A percentile compares a stretch with the other conserved stretches of the same genome.
Conservation (phyloP, 1,140 invertebrate species). For the Pseudomyrmex pallidus region DNA sequence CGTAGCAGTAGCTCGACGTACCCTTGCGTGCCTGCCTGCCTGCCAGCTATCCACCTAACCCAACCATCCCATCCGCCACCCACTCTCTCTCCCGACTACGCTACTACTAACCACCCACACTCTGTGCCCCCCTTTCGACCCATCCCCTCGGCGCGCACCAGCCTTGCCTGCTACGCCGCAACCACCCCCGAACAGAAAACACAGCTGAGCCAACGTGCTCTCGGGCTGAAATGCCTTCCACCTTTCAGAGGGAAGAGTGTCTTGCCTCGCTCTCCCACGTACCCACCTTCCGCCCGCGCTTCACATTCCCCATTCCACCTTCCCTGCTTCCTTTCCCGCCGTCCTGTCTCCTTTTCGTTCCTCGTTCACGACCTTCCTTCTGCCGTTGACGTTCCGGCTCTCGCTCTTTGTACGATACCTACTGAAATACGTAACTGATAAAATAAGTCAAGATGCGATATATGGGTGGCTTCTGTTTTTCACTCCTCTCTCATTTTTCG, state of each 20-base stretch:
- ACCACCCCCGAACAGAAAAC: slow-evolving; percentile 81
- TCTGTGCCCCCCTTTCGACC: slow-evolving; percentile 71
- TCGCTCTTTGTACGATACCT: slow-evolving; percentile 39
- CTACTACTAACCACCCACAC: slow-evolving; percentile 71
- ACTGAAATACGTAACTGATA: slow-evolving; percentile 65
- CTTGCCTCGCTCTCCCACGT: slow-evolving; percentile 65
- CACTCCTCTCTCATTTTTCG: slow-evolving; percentile 39
- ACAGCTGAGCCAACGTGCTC: slow-evolving; percentile 83
- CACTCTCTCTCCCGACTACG: slow-evolving; percentile 57
- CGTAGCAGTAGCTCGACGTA: slow-evolving; percentile 76
- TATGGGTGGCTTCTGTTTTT: slow-evolving; percentile 64
- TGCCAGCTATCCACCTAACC: slow-evolving; percentile 78
- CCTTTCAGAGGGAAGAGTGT: slow-evolving; percentile 76
- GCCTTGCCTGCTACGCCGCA: slow-evolving; percentile 74
- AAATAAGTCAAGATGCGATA: slow-evolving; percentile 67
- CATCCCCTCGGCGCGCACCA: slow-evolving; percentile 64
- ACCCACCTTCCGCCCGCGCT: slow-evolving; percentile 45
- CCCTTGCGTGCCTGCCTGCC: slow-evolving; percentile 78
- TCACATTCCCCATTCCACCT: slow-evolving; percentile 40
- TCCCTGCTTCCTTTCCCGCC: slow-evolving; percentile 32
- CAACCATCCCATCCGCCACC: slow-evolving; percentile 71
- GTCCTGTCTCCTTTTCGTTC: slow-evolving; percentile 60
- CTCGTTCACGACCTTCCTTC: slow-evolving; percentile 61
- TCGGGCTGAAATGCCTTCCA: slow-evolving; percentile 77
- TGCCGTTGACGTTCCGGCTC: slow-evolving; percentile 55